Conservation (phyloP, 2,113 vertebrate genomes). For the Corythornis vintsioides region DNA sequence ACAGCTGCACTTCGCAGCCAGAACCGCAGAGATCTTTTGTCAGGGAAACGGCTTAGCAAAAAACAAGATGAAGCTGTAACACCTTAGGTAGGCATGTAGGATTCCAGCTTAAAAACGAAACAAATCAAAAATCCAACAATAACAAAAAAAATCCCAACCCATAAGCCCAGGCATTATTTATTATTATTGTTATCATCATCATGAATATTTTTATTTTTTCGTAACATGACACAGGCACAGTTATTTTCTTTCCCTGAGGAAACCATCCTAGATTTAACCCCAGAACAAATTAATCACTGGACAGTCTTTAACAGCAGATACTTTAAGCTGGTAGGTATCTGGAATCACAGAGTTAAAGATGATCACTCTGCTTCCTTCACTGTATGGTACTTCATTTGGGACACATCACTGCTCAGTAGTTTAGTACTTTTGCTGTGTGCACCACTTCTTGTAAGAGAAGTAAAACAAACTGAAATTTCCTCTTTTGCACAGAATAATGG, state of each 20-base stretch:
- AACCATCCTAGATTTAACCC: neutral
- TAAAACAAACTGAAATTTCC: neutral
- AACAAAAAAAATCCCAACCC: neutral
- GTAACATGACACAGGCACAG: neutral
- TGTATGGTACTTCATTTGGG: neutral
- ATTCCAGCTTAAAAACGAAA: neutral
- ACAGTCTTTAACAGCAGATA: accelerated
- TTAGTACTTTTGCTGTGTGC: neutral
- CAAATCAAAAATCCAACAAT: too few species aligned
- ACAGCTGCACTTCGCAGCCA: neutral
- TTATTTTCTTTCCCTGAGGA: neutral
- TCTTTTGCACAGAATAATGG: neutral
- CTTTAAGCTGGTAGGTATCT: neutral
- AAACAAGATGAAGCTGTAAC: neutral
- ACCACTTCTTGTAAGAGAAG: neutral
- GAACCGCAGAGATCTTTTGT: neutral
- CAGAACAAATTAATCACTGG: neutral
- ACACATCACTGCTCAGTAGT: neutral
- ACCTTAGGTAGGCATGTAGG: neutral
- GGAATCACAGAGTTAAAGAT: neutral
- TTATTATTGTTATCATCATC: neutral
- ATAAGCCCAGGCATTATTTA: neutral
- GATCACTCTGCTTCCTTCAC: neutral
- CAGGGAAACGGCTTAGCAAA: neutral
- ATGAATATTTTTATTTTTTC: neutral